phyloP scores from a whole-genome alignment of 2,888 invertebrate species.

The Panzeria rudis region DNA sequence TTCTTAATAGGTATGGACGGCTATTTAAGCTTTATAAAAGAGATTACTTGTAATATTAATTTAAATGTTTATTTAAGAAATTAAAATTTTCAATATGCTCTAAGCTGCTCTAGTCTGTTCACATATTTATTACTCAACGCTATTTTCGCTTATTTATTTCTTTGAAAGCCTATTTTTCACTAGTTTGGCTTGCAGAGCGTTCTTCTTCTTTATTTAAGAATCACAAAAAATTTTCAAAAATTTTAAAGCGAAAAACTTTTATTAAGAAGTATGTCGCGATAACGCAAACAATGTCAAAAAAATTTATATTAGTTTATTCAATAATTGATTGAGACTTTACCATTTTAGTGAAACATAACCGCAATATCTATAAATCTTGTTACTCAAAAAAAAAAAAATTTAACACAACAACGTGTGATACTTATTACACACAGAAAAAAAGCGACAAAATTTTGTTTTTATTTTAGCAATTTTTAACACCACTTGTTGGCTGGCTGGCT shows the following conservation, averaged over 20 bases:
- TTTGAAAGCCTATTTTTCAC: too few species aligned
- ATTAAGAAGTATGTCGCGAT: too few species aligned
- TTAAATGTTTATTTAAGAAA: neutral
- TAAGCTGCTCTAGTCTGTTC: too few species aligned
- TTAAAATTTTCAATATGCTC: too few species aligned
- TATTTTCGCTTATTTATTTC: too few species aligned
- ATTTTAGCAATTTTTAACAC: slow-evolving; percentile 52
- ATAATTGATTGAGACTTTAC: neutral
- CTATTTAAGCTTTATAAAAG: neutral
- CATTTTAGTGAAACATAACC: neutral
- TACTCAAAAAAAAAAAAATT: neutral
- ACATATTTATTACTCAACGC: too few species aligned
- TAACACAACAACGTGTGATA: slow-evolving; percentile 22
- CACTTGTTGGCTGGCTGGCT: slow-evolving; percentile 28
- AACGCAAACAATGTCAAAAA: too few species aligned
- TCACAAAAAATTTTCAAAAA: too few species aligned
- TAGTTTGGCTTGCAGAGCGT: too few species aligned
- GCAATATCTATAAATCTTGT: slow-evolving; percentile 1
- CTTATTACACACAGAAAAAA: slow-evolving; percentile 27
- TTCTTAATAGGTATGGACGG: neutral
- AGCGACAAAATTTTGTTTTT: slow-evolving; percentile 23
- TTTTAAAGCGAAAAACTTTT: too few species aligned
- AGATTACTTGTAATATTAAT: neutral
- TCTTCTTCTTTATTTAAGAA: too few species aligned
- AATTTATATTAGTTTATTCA: too few species aligned